Conservation (phyloP, 2,797 vertebrate genomes). For the Tauraco hartlaubi region DNA sequence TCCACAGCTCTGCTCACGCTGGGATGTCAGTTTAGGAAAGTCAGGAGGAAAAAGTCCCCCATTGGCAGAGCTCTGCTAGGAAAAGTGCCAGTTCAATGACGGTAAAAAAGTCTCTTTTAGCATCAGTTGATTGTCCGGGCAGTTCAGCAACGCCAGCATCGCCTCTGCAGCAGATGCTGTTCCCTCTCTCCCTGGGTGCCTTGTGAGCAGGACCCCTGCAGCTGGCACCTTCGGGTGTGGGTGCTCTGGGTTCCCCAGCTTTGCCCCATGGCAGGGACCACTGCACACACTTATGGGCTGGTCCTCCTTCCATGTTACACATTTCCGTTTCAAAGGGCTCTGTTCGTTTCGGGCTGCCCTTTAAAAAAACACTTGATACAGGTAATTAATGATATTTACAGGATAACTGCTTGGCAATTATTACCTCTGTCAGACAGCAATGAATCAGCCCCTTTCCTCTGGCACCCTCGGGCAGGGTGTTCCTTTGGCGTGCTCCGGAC, state of each 20-base stretch:
- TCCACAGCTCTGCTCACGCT: background rate
- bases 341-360: background rate
- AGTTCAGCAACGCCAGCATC: background rate
- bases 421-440: constrained; percentile 26
- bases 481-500: background rate
- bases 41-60: background rate
- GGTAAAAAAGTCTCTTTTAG: background rate
- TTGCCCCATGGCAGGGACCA: background rate
- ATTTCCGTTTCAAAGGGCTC: constrained; percentile 20
- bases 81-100: background rate
- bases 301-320: background rate
- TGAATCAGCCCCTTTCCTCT: constrained; percentile 48
- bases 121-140: background rate
- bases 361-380: background rate
- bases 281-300: background rate
- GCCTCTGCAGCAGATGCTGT: background rate
- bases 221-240: background rate
- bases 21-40: background rate
- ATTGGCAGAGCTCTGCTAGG: background rate
- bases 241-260: background rate
- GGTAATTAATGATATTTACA: constrained; percentile 64
- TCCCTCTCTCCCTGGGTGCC: background rate
- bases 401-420: constrained; percentile 45
- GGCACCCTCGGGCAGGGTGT: background rate
- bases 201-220: background rate